phyloP scores from a whole-genome alignment of 2,113 vertebrate species.

The Podarcis muralis region DNA sequence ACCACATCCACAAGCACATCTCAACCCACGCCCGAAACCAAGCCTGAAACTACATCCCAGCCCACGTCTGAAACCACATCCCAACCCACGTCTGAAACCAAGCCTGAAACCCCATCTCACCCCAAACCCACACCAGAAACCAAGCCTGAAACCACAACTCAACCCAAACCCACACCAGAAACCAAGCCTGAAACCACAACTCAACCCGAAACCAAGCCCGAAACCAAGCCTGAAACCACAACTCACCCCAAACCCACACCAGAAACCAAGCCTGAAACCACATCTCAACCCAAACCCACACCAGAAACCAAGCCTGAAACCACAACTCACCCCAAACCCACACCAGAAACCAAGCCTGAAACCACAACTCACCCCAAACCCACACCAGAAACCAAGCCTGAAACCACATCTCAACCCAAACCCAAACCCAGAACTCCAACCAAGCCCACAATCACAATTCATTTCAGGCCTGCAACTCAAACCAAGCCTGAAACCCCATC shows the following conservation, averaged over 20 bases:
- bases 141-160: neutral
- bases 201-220: neutral
- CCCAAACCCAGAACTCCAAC: too few relatives aligned
- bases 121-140: accelerated
- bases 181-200: neutral
- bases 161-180: neutral
- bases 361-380: accelerated
- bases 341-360: neutral
- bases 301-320: neutral
- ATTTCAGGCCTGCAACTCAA: too few relatives aligned
- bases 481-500: neutral
- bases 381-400: accelerated
- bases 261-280: too few relatives aligned
- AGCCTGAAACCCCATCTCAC: accelerated
- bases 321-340: neutral
- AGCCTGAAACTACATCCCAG: neutral
- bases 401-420: neutral
- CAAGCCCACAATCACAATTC: too few relatives aligned
- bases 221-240: too few relatives aligned
- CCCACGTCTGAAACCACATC: neutral
- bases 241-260: too few relatives aligned
- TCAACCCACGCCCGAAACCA: neutral
- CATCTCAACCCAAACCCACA: too few relatives aligned
- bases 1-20: neutral
- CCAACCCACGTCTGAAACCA: accelerated